Evolutionary conservation across 2,888 invertebrate species (phyloP).

Genomic region (Eustalomyia histrio): DNA sequence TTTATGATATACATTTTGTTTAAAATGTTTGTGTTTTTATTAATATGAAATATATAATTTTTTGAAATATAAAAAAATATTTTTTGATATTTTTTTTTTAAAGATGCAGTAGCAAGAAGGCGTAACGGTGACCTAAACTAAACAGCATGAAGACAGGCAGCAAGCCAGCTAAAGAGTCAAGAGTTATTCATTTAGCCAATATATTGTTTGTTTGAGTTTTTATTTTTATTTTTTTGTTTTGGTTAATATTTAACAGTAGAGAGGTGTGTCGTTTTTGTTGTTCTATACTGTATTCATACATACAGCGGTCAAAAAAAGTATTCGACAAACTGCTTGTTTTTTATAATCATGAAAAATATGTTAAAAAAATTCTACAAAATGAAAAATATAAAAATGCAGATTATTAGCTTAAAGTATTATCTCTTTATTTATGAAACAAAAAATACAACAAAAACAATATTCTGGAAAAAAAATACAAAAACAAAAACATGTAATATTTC

Average conservation of each 20-base stretch:
- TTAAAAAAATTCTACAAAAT: no score
- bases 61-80: conserved; percentile 1
- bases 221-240: no score
- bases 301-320: no score
- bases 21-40: conserved; percentile 42
- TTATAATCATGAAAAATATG: no score
- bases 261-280: neutral
- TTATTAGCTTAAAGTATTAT: no score
- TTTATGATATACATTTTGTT: neutral
- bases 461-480: no score
- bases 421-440: no score
- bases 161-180: conserved; percentile 3
- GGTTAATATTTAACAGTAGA: neutral
- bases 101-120: conserved; percentile 61
- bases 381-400: no score
- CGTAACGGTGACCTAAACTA: conserved; percentile 64
- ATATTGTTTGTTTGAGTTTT: conserved; percentile 13
- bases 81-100: conserved; percentile 37
- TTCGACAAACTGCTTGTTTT: no score
- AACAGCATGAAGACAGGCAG: conserved; percentile 65
- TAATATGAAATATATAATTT: conserved; percentile 44
- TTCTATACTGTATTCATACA: conserved; percentile 10
- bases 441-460: no score
- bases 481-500: no score
- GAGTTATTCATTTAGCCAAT: neutral